Conservation (phyloP, 1,140 invertebrate genomes). For the Drosophila lacertosa region DNA sequence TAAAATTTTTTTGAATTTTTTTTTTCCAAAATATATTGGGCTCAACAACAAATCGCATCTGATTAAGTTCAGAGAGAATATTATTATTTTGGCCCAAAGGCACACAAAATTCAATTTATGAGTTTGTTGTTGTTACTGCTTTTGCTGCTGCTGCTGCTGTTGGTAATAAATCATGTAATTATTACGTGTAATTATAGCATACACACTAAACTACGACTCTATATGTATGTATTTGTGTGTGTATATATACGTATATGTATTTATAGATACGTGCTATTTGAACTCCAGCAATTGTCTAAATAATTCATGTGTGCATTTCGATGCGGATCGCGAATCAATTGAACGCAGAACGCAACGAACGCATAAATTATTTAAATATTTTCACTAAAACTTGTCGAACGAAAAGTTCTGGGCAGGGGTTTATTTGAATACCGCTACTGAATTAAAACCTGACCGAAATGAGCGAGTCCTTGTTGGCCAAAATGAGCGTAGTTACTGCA, state of each 20-base stretch:
- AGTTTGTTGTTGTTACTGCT: constrained; percentile 11
- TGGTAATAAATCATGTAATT: constrained; percentile 50
- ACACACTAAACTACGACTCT: not conserved
- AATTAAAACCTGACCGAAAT: constrained; percentile 42
- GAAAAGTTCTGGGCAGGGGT: no score
- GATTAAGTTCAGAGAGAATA: constrained; percentile 13
- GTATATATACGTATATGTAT: not conserved
- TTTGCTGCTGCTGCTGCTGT: not conserved
- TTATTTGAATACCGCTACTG: constrained; percentile 11
- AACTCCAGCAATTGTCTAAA: constrained; percentile 24
- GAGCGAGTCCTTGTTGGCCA: constrained; percentile 4
- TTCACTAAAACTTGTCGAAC: not conserved
- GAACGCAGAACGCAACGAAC: constrained; percentile 10
- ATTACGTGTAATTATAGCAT: constrained; percentile 7
- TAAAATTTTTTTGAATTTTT: no score
- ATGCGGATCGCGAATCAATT: constrained; percentile 25
- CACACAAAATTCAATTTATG: constrained; percentile 34
- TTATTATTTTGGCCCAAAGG: constrained; percentile 11
- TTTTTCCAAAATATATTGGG: no score
- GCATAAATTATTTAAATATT: constrained; percentile 46
- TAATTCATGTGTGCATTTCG: constrained; percentile 26
- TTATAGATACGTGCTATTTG: not conserved
- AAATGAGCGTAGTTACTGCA: constrained; percentile 43
- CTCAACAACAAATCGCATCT: not conserved
- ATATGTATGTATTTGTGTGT: not conserved